Base-by-base conservation (phyloP, 2,888 invertebrate genomes). In the Mythimna ferrago region DNA sequence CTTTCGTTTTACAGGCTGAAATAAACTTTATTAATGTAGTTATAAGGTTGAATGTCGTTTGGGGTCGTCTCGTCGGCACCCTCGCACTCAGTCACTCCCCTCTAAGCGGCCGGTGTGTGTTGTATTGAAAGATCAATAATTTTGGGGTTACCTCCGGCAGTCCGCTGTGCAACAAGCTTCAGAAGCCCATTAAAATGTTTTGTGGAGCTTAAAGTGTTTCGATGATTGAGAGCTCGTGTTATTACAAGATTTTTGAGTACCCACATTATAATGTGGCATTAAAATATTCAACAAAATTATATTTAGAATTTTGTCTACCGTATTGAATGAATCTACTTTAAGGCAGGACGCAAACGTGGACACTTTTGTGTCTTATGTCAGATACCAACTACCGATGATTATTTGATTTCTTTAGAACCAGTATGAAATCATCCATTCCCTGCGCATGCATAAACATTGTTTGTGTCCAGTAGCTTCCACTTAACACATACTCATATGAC, bases 51-150 rank as follows among this genome's bases (percentile, higher is more conserved):
- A 81, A 76, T 76, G 38, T 86, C 63, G 68, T 69, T 62, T 76
- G 63, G 1, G 41, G 38, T 63, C 54, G 77, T 80, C 76, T 86
- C 63, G 77, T 71, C 71, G 80, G 73, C 80, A 84, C 84, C 86
- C 86, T 80, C 60, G 66, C 65, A 41, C 76, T 73, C 48, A 41
- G 62, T 66, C 70, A 44, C 62, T 76, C 86, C 86, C 86, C 82
- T 82, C 73, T 71, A 67, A 77, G 32, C 72, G 63, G 54, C 64
- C 70, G 54, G 84, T 70, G 82, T 73, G 66, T 78, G 78, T 81
- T 72, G 85, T 75, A 76, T 72, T 58, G 82, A 69, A 71, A 80
- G 85, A 86, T 86, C 86, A 85, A 86, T 86, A 86, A 79, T 83
- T 84, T 86, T 82, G 87, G 86, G 81, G 79, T 48, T 76, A 77